phyloP scores from a whole-genome alignment of 2,797 vertebrate species.

The Siniperca obscura region DNA sequence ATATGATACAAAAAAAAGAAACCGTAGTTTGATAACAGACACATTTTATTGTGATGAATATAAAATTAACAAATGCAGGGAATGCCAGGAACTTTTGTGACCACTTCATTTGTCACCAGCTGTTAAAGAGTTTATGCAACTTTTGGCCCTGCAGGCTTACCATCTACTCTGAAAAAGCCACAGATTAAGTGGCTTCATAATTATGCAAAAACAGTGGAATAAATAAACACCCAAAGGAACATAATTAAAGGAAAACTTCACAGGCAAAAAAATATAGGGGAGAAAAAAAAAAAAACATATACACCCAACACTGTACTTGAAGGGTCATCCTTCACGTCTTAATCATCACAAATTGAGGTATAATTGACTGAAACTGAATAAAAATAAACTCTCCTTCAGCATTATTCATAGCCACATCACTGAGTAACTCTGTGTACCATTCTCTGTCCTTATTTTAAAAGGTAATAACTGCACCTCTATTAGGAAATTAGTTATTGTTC shows the following conservation, averaged over 20 bases:
- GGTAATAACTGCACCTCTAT: not conserved
- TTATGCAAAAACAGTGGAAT: slow-evolving; percentile 47
- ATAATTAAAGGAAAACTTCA: slow-evolving; percentile 29
- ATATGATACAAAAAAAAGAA: slow-evolving; percentile 4
- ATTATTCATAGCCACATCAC: not conserved
- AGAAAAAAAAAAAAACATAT: not conserved
- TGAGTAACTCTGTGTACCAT: slow-evolving; percentile 12
- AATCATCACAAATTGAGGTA: slow-evolving; percentile 56
- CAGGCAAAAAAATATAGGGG: slow-evolving; percentile 1
- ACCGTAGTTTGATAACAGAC: slow-evolving; percentile 47
- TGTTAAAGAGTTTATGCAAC: slow-evolving; percentile 13
- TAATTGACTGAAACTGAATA: slow-evolving; percentile 39
- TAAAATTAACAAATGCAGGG: slow-evolving; percentile 73
- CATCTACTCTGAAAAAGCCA: slow-evolving; percentile 25
- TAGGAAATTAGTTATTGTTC: not conserved
- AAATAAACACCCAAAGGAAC: slow-evolving; percentile 53
- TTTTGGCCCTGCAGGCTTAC: slow-evolving; percentile 30
- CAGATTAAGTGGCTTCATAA: slow-evolving; percentile 25
- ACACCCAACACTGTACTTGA: slow-evolving; percentile 29
- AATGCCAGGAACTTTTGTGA: slow-evolving; percentile 51
- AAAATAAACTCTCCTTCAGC: slow-evolving; percentile 33
- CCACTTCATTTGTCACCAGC: slow-evolving; percentile 16
- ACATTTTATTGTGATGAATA: slow-evolving; percentile 77
- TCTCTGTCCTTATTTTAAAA: slow-evolving; percentile 5
- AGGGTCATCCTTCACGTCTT: slow-evolving; percentile 57